These are phyloP conservation scores for Deroptyus accipitrinus DNA, from an alignment of 2,113 vertebrate genomes.

Conservation along the genomic window DNA sequence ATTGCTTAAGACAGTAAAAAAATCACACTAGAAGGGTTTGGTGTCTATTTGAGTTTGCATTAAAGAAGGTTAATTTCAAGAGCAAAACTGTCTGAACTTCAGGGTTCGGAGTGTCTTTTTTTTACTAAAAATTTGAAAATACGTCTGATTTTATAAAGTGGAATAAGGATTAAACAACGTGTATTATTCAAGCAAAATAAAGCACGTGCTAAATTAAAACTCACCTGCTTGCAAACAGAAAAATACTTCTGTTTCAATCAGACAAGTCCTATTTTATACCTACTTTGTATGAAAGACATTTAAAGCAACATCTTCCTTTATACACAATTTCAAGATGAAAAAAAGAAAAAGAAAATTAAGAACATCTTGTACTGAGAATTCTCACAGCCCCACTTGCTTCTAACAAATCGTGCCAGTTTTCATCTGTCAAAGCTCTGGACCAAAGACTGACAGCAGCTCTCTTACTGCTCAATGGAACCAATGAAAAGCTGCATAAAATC, in stretches of 20 bases:
- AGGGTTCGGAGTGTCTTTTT: neutral
- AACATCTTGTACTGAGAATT: neutral
- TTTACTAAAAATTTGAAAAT: neutral
- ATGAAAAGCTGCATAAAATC: neutral
- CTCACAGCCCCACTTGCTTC: neutral
- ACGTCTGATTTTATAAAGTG: neutral
- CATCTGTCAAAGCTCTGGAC: neutral
- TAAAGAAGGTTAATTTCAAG: neutral
- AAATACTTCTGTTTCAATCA: neutral
- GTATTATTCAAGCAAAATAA: neutral
- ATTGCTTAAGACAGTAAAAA: neutral
- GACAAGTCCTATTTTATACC: neutral
- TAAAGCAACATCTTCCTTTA: neutral
- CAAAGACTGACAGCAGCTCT: neutral
- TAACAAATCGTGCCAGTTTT: neutral
- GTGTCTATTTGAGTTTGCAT: neutral
- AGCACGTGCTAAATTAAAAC: neutral
- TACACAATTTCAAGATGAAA: neutral
- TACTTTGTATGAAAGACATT: neutral
- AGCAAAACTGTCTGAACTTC: neutral
- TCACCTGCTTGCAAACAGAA: neutral
- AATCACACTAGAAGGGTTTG: neutral
- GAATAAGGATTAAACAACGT: neutral
- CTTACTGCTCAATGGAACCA: neutral
- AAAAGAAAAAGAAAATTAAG: neutral